Evolutionary conservation across 2,888 invertebrate genomes (phyloP).

Genomic region (Ochropleura leucogaster): DNA sequence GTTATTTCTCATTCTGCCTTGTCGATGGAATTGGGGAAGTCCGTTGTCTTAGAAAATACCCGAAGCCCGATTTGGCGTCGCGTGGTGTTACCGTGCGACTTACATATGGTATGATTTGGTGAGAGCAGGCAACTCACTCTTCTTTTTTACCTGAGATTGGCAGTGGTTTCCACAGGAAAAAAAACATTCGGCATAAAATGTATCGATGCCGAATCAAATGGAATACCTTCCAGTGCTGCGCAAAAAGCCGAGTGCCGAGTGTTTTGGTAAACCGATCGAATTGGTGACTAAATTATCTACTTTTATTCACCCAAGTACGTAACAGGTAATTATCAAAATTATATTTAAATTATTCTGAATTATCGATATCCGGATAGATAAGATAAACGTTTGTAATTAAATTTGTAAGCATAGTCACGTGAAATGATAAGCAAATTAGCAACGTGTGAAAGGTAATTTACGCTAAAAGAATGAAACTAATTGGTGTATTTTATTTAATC

Average conservation of each 20-base stretch:
- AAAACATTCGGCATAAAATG: not conserved
- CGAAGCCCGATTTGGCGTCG: no score
- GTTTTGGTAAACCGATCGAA: not conserved
- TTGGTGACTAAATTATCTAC: not conserved
- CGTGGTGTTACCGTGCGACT: no score
- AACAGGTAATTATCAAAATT: slow-evolving; percentile 8
- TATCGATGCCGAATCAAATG: not conserved
- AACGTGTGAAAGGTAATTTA: not conserved
- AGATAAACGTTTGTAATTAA: slow-evolving; percentile 21
- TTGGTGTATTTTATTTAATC: not conserved
- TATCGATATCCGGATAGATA: slow-evolving; percentile 17
- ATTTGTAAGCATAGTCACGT: slow-evolving; percentile 4
- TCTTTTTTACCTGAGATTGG: no score
- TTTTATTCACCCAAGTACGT: not conserved
- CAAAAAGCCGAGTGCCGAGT: not conserved
- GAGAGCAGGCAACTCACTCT: no score
- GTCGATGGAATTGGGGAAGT: no score
- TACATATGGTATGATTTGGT: no score
- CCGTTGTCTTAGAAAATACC: no score
- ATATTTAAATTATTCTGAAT: slow-evolving; percentile 23
- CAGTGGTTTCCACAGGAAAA: no score
- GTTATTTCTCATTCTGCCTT: not conserved
- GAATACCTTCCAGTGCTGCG: not conserved
- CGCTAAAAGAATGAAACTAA: not conserved
- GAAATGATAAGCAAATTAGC: slow-evolving; percentile 5